Percentiles rank a stretch among this genome's conserved stretches.
Conservation (phyloP, 2,797 vertebrate genomes). For the Gambusia yucatana region DNA sequence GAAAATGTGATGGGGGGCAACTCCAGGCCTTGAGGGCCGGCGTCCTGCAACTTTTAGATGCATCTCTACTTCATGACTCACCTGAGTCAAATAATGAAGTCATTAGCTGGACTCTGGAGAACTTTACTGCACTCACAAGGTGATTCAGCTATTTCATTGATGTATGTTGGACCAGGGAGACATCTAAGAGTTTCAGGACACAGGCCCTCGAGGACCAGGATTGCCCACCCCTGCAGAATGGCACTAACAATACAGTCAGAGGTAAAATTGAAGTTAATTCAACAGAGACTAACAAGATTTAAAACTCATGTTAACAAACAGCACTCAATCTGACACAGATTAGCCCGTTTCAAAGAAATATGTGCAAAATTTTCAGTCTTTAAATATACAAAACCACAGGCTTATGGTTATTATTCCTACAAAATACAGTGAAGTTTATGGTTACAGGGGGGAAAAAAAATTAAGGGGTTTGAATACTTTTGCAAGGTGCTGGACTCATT, state of each 20-base stretch:
- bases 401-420: neutral
- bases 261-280: neutral
- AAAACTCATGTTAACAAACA: neutral
- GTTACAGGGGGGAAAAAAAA: neutral
- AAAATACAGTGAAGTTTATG: neutral
- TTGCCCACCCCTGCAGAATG: neutral
- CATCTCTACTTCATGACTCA: too few relatives aligned
- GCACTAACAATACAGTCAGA: neutral
- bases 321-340: neutral
- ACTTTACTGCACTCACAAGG: too few relatives aligned
- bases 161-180: too few relatives aligned
- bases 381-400: neutral
- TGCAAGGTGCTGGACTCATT: neutral
- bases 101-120: too few relatives aligned
- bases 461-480: neutral
- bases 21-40: too few relatives aligned
- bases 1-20: neutral
- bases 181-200: too few relatives aligned
- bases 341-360: neutral
- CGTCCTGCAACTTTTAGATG: too few relatives aligned
- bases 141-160: too few relatives aligned
- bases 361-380: neutral
- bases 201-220: too few relatives aligned
- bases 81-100: too few relatives aligned
- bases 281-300: neutral